Percentiles rank a stretch among this genome's conserved stretches.
Conservation (phyloP, 2,113 vertebrate genomes). For the Chaetura pelagica region DNA sequence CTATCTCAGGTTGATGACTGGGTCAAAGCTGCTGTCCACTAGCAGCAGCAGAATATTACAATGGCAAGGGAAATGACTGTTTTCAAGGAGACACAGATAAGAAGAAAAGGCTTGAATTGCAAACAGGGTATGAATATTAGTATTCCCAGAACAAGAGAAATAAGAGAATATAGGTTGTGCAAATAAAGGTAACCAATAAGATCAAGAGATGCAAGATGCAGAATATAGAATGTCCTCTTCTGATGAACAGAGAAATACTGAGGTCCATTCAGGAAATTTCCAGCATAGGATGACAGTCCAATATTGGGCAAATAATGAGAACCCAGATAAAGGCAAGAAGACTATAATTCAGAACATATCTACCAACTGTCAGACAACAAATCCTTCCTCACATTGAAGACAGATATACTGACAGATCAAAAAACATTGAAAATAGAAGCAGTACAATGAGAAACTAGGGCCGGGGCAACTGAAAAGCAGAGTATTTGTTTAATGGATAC, state of each 20-base stretch:
- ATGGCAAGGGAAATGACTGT: rapidly evolving
- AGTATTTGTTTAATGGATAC: neutral
- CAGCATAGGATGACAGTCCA: neutral
- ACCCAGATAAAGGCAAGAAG: neutral
- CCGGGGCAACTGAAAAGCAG: neutral
- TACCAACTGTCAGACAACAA: neutral
- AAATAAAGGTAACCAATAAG: neutral
- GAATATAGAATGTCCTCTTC: neutral
- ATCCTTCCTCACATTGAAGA: neutral
- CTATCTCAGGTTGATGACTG: neutral
- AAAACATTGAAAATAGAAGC: neutral
- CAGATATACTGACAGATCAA: neutral
- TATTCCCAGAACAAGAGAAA: neutral
- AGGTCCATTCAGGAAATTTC: neutral
- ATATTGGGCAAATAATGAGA: neutral
- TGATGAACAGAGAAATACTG: neutral
- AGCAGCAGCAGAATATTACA: neutral
- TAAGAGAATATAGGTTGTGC: neutral
- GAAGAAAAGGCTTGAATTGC: neutral
- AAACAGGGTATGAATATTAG: neutral
- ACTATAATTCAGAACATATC: neutral
- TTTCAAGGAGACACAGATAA: neutral
- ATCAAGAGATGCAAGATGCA: neutral
- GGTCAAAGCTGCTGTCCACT: neutral
- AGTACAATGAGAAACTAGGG: neutral